Base-by-base conservation (phyloP, 2,888 invertebrate genomes). In the Macroteleia sp. region DNA sequence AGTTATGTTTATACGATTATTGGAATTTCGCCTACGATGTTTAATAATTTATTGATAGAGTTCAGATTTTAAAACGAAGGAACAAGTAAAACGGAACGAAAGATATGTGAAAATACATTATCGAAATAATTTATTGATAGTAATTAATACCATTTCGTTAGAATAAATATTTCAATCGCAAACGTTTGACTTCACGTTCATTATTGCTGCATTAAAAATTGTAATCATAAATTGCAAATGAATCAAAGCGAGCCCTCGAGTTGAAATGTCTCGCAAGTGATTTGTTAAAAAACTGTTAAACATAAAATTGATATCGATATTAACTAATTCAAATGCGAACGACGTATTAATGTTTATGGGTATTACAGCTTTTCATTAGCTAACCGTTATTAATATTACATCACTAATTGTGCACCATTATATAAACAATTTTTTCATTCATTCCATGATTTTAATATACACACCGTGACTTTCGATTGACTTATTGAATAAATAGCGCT, bases 341-440 rank as follows among this genome's bases (percentile, higher is more conserved):
- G 61, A 30, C 36, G 36, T 28, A 30, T 62, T 64, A 64, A 73
- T 34, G 57, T 56, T 73, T 64, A 64, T 48, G 50, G 56, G 30
- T 16, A 44, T 48, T 48, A 28, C 64, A 9, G 32, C 42, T 54
- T 50, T 64, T 64, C 64, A 64, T 73, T 64, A 57, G 50, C 50
- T 20, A 57, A 48, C 42, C 42, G 50, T 73, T 64, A 73, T 73
- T 64, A 73, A 73, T 64, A 73, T 73, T 73, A 57, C 57, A 41
- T 57, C 64, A 73, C 12, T 54, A 57, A 64, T 54, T 57, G 73
- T 64, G 46, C 20, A 28, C 30, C 42, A 32, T 71, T 48, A 62
- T 56, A 62, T 62, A 62, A 62, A 56, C 56, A n/a, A 41, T 25
- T 42, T 62, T 56, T 71, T 59, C 14, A 32, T 14, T 2, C 22